Conservation (phyloP, 1,140 invertebrate species). For the Psilanteris sp. region DNA sequence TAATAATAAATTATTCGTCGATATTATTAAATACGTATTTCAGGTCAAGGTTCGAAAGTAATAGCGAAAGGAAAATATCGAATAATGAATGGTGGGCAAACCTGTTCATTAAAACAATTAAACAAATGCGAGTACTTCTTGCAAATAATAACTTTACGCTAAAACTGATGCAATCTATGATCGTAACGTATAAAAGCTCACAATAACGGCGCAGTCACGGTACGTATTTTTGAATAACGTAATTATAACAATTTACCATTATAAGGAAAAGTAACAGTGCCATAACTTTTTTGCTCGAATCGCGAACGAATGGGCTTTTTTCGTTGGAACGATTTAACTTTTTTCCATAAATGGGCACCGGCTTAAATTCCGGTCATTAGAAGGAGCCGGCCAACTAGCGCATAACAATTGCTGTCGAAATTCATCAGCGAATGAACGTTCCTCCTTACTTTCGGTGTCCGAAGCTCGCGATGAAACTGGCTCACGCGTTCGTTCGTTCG, state of each 20-base stretch:
- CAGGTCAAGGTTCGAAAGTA: no score
- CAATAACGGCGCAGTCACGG: no score
- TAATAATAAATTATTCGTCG: no score
- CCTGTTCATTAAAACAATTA: no score
- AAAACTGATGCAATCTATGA: no score
- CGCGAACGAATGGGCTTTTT: conserved; percentile 2
- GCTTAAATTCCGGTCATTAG: conserved; percentile 54
- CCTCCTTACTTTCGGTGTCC: conserved; percentile 61
- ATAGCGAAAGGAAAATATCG: no score
- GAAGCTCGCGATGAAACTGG: conserved; percentile 54
- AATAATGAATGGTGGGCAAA: no score
- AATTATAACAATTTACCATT: conserved; percentile 7
- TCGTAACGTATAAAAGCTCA: no score
- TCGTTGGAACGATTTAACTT: conserved; percentile 17
- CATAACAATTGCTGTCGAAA: conserved; percentile 64
- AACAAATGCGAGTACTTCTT: no score
- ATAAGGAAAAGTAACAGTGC: conserved; percentile 11
- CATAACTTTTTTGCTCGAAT: conserved; percentile 22
- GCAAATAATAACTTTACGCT: no score
- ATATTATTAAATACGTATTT: no score
- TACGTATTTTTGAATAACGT: no score
- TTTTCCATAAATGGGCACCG: conserved; percentile 22
- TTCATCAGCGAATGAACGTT: conserved; percentile 60
- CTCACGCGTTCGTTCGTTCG: conserved; percentile 60
- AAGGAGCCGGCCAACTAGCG: conserved; percentile 47